phyloP scores from a whole-genome alignment of 2,113 vertebrate species.

The Myiopsitta monachus region DNA sequence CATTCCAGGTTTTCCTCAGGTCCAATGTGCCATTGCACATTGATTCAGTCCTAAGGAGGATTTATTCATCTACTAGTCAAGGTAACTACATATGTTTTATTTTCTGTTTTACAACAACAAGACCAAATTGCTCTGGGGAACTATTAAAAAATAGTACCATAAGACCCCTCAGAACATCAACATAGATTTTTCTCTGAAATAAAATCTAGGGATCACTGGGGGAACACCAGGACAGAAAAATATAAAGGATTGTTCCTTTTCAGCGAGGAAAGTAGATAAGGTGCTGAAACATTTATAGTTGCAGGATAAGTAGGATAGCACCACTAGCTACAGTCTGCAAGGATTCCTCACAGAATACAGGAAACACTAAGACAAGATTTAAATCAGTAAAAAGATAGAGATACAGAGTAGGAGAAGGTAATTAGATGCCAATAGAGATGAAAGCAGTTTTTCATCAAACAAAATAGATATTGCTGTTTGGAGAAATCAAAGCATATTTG shows the following conservation, averaged over 20 bases:
- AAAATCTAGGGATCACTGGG: not conserved
- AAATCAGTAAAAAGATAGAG: not conserved
- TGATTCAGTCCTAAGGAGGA: not conserved
- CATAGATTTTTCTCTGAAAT: not conserved
- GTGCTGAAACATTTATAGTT: not conserved
- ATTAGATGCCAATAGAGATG: not conserved
- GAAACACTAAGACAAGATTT: not conserved
- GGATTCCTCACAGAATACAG: not conserved
- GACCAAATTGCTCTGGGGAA: not conserved
- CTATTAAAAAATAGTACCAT: not conserved
- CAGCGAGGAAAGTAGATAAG: not conserved
- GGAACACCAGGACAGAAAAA: not conserved
- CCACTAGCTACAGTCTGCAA: not conserved
- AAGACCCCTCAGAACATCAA: not conserved
- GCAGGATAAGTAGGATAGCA: not conserved
- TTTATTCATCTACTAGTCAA: not conserved
- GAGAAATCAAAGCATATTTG: slow-evolving; percentile 8
- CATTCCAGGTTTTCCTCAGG: not conserved
- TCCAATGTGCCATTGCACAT: not conserved
- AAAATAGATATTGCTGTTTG: not conserved
- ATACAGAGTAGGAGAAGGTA: not conserved
- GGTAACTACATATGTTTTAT: not conserved
- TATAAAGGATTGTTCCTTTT: not conserved
- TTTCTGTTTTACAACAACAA: not conserved
- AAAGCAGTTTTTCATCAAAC: not conserved